A percentile compares a stretch with the other conserved stretches of the same genome.
These are phyloP conservation scores for Pterocles burchelli DNA, from an alignment of 2,113 vertebrate species.

Conservation along the genomic window DNA sequence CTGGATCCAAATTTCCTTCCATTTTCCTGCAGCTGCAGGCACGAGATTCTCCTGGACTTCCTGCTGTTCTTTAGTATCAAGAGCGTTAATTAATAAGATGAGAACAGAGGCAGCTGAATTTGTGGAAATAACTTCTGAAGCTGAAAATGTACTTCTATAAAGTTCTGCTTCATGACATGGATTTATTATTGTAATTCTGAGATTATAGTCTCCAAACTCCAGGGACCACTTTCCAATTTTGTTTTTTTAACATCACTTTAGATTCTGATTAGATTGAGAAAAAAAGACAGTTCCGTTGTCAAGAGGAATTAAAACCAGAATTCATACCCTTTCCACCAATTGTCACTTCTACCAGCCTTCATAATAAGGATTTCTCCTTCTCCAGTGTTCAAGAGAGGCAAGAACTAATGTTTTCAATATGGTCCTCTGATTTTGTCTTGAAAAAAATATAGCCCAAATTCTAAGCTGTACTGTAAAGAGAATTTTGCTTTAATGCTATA, in stretches of 20 bases:
- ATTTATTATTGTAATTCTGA: neutral
- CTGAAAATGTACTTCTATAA: neutral
- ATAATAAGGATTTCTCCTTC: neutral
- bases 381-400: neutral
- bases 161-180: neutral
- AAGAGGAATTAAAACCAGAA: neutral
- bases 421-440: neutral
- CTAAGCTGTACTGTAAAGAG: neutral
- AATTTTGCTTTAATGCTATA: neutral
- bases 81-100: neutral
- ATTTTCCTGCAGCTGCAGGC: neutral
- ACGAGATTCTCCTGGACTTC: neutral
- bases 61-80: neutral
- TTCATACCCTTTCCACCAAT: neutral
- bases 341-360: neutral
- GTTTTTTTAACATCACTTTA: neutral
- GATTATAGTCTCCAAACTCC: neutral
- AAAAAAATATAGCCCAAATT: neutral
- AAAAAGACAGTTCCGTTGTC: neutral
- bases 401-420: neutral
- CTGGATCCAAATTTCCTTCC: neutral
- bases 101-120: neutral
- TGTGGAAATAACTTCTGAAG: neutral
- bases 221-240: neutral
- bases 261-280: neutral